These are phyloP conservation scores for Sebastes steindachneri DNA, from an alignment of 2,797 vertebrate species.

Conservation along the genomic window DNA sequence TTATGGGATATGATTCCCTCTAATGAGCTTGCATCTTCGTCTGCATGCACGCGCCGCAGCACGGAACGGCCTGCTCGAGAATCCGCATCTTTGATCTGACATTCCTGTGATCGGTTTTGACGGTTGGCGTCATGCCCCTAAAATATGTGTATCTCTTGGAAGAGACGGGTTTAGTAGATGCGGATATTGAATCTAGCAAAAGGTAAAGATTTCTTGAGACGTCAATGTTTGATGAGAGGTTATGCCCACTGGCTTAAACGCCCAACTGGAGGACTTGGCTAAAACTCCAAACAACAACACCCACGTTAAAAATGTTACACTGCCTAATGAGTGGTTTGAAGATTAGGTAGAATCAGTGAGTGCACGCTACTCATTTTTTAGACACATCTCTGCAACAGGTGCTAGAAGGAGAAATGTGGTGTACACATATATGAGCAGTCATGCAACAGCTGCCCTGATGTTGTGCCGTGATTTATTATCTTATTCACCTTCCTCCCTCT, in stretches of 20 bases:
- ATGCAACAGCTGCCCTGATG: constrained; percentile 16
- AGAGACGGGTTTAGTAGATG: constrained; percentile 8
- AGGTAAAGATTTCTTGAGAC: constrained; percentile 35
- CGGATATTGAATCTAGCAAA: constrained; percentile 9
- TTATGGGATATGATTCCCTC: constrained; percentile 53
- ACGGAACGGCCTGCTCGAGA: constrained; percentile 5
- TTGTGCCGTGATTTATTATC: constrained; percentile 23
- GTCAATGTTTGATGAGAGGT: constrained; percentile 37
- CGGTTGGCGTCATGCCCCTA: constrained; percentile 1
- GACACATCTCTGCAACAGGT: constrained; percentile 39
- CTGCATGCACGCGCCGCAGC: neutral
- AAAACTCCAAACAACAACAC: constrained; percentile 29
- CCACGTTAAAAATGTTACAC: neutral
- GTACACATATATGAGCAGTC: constrained; percentile 14
- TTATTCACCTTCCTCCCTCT: constrained; percentile 2
- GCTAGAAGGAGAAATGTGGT: neutral
- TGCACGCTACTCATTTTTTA: neutral
- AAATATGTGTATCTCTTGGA: neutral
- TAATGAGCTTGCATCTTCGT: constrained; percentile 63
- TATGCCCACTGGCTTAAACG: constrained; percentile 17
- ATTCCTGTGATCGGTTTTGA: constrained; percentile 29
- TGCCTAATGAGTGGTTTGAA: constrained; percentile 13
- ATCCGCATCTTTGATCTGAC: constrained; percentile 60
- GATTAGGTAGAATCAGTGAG: neutral
- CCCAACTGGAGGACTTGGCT: constrained; percentile 2